These are phyloP conservation scores for Boloria selene DNA, from an alignment of 2,888 invertebrate genomes.

Conservation along the genomic window DNA sequence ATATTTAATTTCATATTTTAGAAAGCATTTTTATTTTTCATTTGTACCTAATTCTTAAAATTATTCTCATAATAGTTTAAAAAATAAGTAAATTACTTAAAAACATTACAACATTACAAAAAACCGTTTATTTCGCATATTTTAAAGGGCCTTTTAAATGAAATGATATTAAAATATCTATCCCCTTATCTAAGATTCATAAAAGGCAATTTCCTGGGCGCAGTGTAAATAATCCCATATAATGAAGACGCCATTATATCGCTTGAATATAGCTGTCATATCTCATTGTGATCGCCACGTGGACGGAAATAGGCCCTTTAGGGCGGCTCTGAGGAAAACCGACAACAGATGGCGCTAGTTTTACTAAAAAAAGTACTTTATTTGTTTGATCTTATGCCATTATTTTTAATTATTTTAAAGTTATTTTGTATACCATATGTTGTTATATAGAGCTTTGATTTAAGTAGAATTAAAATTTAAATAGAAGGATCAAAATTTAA, in stretches of 20 bases:
- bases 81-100: too few relatives aligned
- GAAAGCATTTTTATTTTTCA: too few relatives aligned
- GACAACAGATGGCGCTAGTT: constrained; percentile 61
- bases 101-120: too few relatives aligned
- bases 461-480: too few relatives aligned
- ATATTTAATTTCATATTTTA: too few relatives aligned
- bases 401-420: too few relatives aligned
- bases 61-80: too few relatives aligned
- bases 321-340: constrained; percentile 39
- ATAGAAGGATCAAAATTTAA: too few relatives aligned
- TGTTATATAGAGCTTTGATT: too few relatives aligned
- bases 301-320: constrained; percentile 72
- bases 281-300: constrained; percentile 70
- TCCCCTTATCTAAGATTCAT: constrained; percentile 34
- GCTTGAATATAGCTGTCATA: constrained; percentile 54
- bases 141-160: neutral
- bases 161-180: constrained; percentile 11
- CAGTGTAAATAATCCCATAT: constrained; percentile 64
- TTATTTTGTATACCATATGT: too few relatives aligned
- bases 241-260: constrained; percentile 62
- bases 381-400: neutral
- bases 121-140: too few relatives aligned
- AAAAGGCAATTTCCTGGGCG: constrained; percentile 74
- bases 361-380: constrained; percentile 10
- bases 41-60: too few relatives aligned